Base-by-base conservation (phyloP, 1,140 invertebrate species). In the Cydia amplana region DNA sequence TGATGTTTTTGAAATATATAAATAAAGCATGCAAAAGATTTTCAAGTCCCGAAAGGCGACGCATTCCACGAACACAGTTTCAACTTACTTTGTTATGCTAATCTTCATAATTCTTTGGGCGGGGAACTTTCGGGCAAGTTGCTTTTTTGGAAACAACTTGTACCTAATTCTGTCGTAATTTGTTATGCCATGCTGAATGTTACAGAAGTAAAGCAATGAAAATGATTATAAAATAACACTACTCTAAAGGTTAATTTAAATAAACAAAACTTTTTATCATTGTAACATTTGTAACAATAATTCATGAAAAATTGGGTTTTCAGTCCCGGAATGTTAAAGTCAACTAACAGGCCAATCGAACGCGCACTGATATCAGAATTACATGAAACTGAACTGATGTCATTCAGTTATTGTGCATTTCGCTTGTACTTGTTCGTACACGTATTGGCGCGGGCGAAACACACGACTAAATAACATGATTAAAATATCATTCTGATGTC, bases 21-120 rank as follows among this genome's bases (percentile, higher is more conserved):
- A 83, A 81, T 70, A 81, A 83, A 51, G 74, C 73, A 74, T 77
- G 73, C 60, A 60, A 77, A 72, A 83, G 81, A 85, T 84, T 83
- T 80, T 70, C 79, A 80, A 81, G 79, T 75, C 79, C 80, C 79
- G 77, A 80, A 85, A 86, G 80, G 80, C 78, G 80, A 89, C 87
- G 87, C 87, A 91, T 88, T 86, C 83, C 82, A 74, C 82, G 85
- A 90, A 88, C 83, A 87, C 88, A 88, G 87, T 87, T 89, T 85
- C 88, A 87, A 83, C 79, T 92, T 85, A 90, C 91, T 91, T 92
- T 92, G 91, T 92, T 91, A 92, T 92, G 91, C 89, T 91, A 92
- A 92, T 92, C 87, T 88, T 89, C 85, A 91, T 91, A 92, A 92
- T 92, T 92, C 89, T 90, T 91, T 85, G 85, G 87, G 85, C 86